phyloP scores from a whole-genome alignment of 2,797 vertebrate genomes.

The Phoebastria nigripes region DNA sequence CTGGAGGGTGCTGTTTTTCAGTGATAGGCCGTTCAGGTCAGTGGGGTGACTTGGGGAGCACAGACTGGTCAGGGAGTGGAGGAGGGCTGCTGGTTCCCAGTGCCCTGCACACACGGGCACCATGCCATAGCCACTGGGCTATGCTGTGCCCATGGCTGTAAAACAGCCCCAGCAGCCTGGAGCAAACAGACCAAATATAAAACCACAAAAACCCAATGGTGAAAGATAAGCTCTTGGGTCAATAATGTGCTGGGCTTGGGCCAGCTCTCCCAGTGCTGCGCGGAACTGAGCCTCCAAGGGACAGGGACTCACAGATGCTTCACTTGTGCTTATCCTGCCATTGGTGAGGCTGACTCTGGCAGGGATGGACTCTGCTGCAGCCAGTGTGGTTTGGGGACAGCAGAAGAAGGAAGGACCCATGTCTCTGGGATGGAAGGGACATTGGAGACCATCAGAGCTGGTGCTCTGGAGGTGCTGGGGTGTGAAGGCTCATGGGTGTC shows the following conservation, averaged over 20 bases:
- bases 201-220: background rate
- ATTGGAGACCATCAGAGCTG: background rate
- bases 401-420: background rate
- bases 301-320: background rate
- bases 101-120: fast-evolving
- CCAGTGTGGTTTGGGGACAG: background rate
- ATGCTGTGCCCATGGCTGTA: background rate
- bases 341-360: background rate
- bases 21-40: fast-evolving
- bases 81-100: background rate
- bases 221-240: background rate
- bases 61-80: background rate
- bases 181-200: background rate
- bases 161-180: background rate
- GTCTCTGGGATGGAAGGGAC: background rate
- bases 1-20: background rate
- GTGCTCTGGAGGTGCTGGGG: background rate
- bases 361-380: background rate
- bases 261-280: background rate
- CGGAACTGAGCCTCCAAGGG: background rate
- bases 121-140: background rate
- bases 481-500: background rate
- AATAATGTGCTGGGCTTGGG: background rate
- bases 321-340: fast-evolving
- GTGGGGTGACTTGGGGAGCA: background rate